Conservation (phyloP, 2,888 invertebrate species). For the Autographa pulchrina region DNA sequence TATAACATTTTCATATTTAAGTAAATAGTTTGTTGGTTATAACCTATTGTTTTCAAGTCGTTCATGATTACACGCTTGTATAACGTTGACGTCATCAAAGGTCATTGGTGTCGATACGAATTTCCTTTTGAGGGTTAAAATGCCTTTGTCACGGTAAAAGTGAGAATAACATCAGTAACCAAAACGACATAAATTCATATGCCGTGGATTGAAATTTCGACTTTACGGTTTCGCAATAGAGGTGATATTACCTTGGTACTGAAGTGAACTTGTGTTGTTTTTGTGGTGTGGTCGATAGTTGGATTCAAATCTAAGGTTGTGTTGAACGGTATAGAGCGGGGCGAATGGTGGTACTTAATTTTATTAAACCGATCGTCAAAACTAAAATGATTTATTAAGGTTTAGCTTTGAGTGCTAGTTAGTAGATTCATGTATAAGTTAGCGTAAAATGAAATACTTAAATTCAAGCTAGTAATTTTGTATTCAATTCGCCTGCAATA, state of each 20-base stretch:
- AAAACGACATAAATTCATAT: background rate
- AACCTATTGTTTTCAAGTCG: constrained; percentile 17
- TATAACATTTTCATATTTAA: background rate
- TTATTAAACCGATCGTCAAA: background rate
- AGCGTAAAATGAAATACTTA: background rate
- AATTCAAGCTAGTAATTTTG: too few relatives aligned
- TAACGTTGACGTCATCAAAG: constrained; percentile 23
- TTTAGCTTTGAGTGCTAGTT: background rate
- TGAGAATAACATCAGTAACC: background rate
- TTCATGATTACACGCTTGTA: background rate
- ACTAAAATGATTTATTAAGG: background rate
- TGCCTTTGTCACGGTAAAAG: constrained; percentile 23
- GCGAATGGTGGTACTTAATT: background rate
- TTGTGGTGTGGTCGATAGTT: background rate
- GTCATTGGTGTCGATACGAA: constrained; percentile 23
- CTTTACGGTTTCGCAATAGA: background rate
- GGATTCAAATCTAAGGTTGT: constrained; percentile 1
- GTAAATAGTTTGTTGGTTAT: background rate
- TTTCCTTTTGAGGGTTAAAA: constrained; percentile 24
- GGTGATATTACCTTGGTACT: background rate
- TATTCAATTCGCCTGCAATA: too few relatives aligned
- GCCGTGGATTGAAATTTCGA: background rate
- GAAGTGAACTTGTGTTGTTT: background rate
- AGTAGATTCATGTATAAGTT: background rate
- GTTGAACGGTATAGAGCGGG: background rate